A percentile compares a stretch with the other conserved stretches of the same genome.
These are phyloP conservation scores for Enteromius anoplus DNA, from an alignment of 2,797 vertebrate genomes.

Conservation along the genomic window DNA sequence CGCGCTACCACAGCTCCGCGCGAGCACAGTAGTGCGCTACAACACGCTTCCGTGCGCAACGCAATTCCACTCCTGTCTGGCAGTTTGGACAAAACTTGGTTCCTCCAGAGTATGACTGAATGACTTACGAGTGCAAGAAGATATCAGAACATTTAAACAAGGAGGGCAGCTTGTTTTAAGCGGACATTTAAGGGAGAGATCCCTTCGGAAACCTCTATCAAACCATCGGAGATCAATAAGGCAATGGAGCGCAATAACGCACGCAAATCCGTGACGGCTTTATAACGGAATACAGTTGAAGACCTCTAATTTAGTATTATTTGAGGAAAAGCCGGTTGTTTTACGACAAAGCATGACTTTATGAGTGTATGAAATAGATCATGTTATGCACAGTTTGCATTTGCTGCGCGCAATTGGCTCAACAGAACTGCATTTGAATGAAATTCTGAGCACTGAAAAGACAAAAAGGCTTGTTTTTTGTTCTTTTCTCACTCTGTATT, in stretches of 20 bases:
- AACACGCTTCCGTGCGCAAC: constrained; percentile 38
- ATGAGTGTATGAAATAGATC: constrained; percentile 9
- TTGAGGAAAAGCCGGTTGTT: not conserved
- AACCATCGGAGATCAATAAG: constrained; percentile 21
- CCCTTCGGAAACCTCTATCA: constrained; percentile 37
- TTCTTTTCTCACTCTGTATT: not conserved
- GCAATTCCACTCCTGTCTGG: not conserved
- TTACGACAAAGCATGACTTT: constrained; percentile 11
- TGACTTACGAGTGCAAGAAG: constrained; percentile 7
- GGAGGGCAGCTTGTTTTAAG: constrained; percentile 24
- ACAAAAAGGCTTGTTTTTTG: not conserved
- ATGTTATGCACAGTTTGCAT: constrained; percentile 20
- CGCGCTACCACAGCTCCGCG: constrained; percentile 23
- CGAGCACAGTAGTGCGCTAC: constrained; percentile 25
- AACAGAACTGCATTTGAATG: not conserved
- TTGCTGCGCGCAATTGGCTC: constrained; percentile 36
- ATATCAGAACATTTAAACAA: constrained; percentile 3
- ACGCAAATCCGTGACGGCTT: constrained; percentile 24
- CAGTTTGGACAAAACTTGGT: constrained; percentile 36
- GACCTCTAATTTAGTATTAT: not conserved
- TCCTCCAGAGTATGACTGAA: not conserved
- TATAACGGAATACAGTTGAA: constrained; percentile 34
- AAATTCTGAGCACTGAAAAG: not conserved
- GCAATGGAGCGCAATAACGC: constrained; percentile 38
- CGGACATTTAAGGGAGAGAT: constrained; percentile 20